A percentile compares a stretch with the other conserved stretches of the same genome.
phyloP scores from a whole-genome alignment of 2,113 vertebrate species.

The Lutjanus erythropterus region DNA sequence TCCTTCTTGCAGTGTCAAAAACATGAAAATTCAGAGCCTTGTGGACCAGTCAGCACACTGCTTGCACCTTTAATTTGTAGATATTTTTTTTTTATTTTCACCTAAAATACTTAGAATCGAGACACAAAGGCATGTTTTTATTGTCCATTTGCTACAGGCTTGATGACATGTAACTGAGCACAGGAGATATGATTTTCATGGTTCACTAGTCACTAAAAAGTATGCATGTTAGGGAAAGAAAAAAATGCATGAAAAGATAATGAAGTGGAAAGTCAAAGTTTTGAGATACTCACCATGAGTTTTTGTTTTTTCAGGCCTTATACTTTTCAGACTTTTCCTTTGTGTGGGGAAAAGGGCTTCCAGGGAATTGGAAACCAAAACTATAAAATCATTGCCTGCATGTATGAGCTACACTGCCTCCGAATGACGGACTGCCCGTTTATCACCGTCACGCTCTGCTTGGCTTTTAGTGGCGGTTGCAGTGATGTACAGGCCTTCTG shows the following conservation, averaged over 20 bases:
- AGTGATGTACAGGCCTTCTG: slow-evolving; percentile 46
- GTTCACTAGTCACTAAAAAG: neutral
- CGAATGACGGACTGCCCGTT: slow-evolving; percentile 32
- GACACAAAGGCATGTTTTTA: neutral
- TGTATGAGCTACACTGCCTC: neutral
- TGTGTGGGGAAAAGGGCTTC: neutral
- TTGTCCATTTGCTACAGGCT: neutral
- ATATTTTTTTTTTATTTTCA: too few relatives aligned
- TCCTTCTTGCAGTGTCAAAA: too few relatives aligned
- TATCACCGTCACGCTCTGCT: slow-evolving; percentile 39
- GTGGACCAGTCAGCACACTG: too few relatives aligned
- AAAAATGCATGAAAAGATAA: too few relatives aligned
- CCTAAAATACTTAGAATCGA: too few relatives aligned
- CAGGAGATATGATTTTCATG: neutral
- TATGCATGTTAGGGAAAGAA: too few relatives aligned
- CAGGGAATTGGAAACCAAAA: slow-evolving; percentile 13
- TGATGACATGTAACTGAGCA: neutral
- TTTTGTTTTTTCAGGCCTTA: too few relatives aligned
- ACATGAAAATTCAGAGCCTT: too few relatives aligned
- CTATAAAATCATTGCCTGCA: slow-evolving; percentile 22
- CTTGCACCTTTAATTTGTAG: too few relatives aligned
- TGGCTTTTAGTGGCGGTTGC: slow-evolving; percentile 50
- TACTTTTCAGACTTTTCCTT: neutral
- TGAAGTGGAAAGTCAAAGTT: too few relatives aligned
- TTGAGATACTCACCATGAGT: too few relatives aligned